Evolutionary conservation across 2,888 invertebrate species (phyloP).

Genomic region (Eristalis intricaria): DNA sequence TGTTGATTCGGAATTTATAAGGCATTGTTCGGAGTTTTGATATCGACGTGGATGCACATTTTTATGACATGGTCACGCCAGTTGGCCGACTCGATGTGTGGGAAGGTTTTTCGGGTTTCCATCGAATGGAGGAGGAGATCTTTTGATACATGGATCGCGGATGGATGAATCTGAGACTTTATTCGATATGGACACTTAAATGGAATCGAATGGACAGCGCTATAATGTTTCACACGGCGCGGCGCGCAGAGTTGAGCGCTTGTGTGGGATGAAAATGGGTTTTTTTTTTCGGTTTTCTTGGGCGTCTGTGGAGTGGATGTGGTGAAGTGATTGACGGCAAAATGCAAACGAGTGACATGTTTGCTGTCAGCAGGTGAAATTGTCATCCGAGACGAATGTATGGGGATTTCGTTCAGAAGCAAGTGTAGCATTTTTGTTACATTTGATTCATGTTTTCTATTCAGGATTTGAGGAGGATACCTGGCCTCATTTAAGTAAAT

Average conservation of each 20-base stretch:
- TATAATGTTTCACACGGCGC: background rate
- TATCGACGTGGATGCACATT: constrained; percentile 57
- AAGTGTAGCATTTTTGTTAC: too few relatives aligned
- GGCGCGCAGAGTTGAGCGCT: background rate
- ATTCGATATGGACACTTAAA: background rate
- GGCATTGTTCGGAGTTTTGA: constrained; percentile 60
- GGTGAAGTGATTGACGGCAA: background rate
- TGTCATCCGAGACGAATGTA: too few relatives aligned
- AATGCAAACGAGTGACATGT: background rate
- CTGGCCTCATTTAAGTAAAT: too few relatives aligned
- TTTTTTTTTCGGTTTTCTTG: background rate
- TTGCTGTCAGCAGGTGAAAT: background rate
- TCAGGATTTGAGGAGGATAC: too few relatives aligned
- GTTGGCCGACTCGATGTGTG: constrained; percentile 40
- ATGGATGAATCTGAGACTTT: constrained; percentile 22
- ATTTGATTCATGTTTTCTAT: too few relatives aligned
- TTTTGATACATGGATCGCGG: constrained; percentile 17
- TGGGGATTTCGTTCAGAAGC: too few relatives aligned
- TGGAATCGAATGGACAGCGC: background rate
- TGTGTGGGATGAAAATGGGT: background rate
- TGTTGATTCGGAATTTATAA: constrained; percentile 62
- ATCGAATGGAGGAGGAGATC: background rate
- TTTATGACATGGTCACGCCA: constrained; percentile 57
- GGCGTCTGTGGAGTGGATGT: background rate
- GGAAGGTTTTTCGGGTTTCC: constrained; percentile 33